Evolutionary conservation across 1,140 invertebrate species (phyloP), one percentile per base, ranked within the genome.

Genomic region (Orussus abietinus): DNA sequence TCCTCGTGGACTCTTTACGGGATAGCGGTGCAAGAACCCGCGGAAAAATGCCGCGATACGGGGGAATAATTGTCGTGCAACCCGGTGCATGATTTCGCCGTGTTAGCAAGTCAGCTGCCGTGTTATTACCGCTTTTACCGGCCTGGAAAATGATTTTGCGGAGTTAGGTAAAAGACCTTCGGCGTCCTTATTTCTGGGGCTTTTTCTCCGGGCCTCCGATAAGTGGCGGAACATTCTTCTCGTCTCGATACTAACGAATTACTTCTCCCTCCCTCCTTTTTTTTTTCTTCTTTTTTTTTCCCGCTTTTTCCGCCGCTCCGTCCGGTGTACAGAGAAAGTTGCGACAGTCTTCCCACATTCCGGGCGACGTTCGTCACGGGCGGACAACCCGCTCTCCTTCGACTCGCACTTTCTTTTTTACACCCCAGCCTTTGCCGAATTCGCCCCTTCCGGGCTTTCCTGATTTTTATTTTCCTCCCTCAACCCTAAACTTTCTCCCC

Each of bases 401-500:
- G 5, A 22, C 18, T 5, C 11, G 14, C 4, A 13, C 7, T 4
- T 34, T 11, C 15, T 34, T 15, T 34, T 34, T 34, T 20, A 36
- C 33, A 36, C 11, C 17, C 19, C n/a, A 21, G n/a, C n/a, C n/a
- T 21, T 21, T 36, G 25, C 33, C 28, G 14, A 26, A 13, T 25
- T 37, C n/a, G 13, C 18, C 33, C 45, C 40, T 48, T 45, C 49
- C 46, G 40, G 39, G 45, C 43, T 33, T 17, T 50, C n/a, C n/a
- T n/a, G n/a, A n/a, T 51, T 52, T 54, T 57, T 48, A 55, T 40
- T 49, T 39, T 51, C 38, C 22, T 42, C 34, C 45, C 30, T 46
- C 40, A 31, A 30, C 35, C 30, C 28, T 12, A 47, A 44, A 62
- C 65, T 69, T 72, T 72, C 64, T 59, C 56, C 44, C 41, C 42